Conservation (phyloP, 2,797 vertebrate genomes). For the Hephaestus fuliginosus region DNA sequence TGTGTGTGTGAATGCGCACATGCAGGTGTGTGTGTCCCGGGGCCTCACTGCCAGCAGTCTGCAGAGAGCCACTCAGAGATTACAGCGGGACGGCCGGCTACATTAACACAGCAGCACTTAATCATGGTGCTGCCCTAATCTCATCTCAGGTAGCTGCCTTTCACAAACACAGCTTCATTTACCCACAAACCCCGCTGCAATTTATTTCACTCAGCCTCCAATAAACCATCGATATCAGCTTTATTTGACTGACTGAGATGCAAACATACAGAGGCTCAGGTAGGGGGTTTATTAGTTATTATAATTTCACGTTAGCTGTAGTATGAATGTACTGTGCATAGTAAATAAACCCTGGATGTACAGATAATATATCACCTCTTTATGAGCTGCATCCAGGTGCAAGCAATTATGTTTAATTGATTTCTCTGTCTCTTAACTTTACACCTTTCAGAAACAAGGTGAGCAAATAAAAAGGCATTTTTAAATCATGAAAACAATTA, state of each 20-base stretch:
- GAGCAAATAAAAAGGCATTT: not conserved
- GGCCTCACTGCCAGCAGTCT: conserved; percentile 67
- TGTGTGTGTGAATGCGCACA: conserved; percentile 30
- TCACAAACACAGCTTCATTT: conserved; percentile 63
- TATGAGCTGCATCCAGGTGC: conserved; percentile 48
- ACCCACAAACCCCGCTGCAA: conserved; percentile 30
- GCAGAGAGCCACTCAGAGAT: conserved; percentile 79
- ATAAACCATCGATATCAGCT: conserved; percentile 37
- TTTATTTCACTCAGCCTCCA: conserved; percentile 27
- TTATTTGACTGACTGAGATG: conserved; percentile 24
- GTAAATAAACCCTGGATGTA: conserved; percentile 22
- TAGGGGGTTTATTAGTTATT: conserved; percentile 20
- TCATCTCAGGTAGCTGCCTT: conserved; percentile 81
- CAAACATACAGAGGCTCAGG: conserved; percentile 8
- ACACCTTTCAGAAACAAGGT: not conserved
- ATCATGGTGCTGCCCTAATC: conserved; percentile 79
- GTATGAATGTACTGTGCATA: not conserved
- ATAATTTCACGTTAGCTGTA: not conserved
- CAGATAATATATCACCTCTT: not conserved
- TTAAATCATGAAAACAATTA: not conserved
- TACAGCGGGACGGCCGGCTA: conserved; percentile 67
- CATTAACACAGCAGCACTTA: conserved; percentile 82
- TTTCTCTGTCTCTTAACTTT: conserved; percentile 1
- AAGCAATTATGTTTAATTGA: conserved; percentile 24
- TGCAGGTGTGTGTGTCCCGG: conserved; percentile 48